Evolutionary conservation across 1,140 invertebrate genomes (phyloP), one percentile per base, ranked within the genome.

Genomic region (Ceratina japonica): DNA sequence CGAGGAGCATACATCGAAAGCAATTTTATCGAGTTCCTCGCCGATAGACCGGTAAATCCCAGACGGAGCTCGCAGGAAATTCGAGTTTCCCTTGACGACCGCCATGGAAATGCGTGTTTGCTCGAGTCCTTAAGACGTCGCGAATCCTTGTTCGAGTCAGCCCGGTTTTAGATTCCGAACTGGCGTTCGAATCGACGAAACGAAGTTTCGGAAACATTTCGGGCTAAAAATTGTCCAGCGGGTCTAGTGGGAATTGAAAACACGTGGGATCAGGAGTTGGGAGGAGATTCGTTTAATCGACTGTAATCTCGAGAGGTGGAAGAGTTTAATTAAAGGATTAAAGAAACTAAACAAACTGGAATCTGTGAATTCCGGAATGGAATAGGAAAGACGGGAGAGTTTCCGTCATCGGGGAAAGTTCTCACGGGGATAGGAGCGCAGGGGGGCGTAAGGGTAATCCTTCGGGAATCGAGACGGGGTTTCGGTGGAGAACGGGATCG

Each of bases 101-200:
- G 56, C 27, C 71, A 51, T 63, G 80, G 49, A 83, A 83, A 83
- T 83, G 74, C 37, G 37, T 72, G 68, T 82, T 83, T 82, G 56
- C 80, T 72, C 24, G 71, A 58, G 54, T 27, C 15, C 54, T 52
- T 56, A 63, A 65, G 56, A 81, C 54, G 73, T 78, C 68, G 37
- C 79, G 56, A 68, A 44, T 66, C 56, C 69, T 54, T 66, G 58
- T n/a, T 27, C 63, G 62, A 44, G 37, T 44, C 37, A 44, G 37
- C 37, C 37, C 37, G 37, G 10, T 44, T 44, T 44, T 44, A 44
- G 37, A 44, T 44, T 10, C 5, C 37, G 10, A 8, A 7, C 37
- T 44, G 37, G 3, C 37, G 5, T 44, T 10, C 37, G 27, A 31
- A 31, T 31, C 37, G 37, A 44, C 5, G 37, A 44, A 44, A 44